Conservation (phyloP, 2,797 vertebrate species). For the Typhlichthys subterraneus region DNA sequence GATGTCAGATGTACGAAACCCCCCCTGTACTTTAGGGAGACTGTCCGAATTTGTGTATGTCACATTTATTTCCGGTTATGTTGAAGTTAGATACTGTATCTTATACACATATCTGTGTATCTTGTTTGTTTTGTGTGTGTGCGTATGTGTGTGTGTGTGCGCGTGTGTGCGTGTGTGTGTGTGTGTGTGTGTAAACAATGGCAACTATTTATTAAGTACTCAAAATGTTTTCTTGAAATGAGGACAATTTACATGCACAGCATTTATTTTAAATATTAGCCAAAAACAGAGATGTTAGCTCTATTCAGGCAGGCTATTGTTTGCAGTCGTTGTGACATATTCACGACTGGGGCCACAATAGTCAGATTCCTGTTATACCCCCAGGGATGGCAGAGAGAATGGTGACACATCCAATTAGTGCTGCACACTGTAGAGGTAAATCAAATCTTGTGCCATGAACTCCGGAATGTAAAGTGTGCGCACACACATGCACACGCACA, state of each 20-base stretch:
- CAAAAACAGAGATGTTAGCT: constrained; percentile 55
- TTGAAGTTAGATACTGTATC: constrained; percentile 41
- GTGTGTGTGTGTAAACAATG: constrained; percentile 39
- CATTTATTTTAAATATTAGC: constrained; percentile 54
- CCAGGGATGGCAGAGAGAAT: constrained; percentile 70
- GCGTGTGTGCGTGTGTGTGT: too few relatives aligned
- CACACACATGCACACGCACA: constrained; percentile 9
- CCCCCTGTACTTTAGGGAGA: constrained; percentile 51
- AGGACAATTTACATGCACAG: constrained; percentile 41
- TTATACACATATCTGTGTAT: constrained; percentile 28
- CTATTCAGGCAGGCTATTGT: constrained; percentile 71
- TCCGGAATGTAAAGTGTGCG: constrained; percentile 48
- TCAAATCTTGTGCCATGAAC: constrained; percentile 71
- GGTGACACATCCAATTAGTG: constrained; percentile 79
- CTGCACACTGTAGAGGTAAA: constrained; percentile 72
- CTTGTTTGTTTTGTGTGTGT: background rate
- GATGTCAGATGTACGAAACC: constrained; percentile 43
- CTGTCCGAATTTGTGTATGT: constrained; percentile 40
- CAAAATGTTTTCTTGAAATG: constrained; percentile 62
- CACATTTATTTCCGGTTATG: constrained; percentile 44
- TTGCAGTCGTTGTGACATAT: constrained; percentile 76
- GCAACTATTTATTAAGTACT: constrained; percentile 55
- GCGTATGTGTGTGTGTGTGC: too few relatives aligned
- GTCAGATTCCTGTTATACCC: constrained; percentile 75
- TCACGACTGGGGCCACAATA: constrained; percentile 78